phyloP scores from a whole-genome alignment of 2,797 vertebrate species.

The Danio tinwini region DNA sequence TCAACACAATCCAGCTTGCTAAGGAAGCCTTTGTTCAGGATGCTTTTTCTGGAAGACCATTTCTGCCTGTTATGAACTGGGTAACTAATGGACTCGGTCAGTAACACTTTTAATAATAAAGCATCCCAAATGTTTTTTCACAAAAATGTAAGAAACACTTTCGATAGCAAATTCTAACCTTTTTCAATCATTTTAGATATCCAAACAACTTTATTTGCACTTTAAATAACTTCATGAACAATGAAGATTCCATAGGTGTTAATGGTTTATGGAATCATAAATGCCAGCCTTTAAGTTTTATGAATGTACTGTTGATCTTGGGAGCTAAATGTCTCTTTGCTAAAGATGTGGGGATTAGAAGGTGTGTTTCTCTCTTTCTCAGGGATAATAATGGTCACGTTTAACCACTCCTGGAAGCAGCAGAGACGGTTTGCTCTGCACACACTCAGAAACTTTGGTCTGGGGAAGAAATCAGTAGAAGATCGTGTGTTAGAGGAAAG shows the following conservation, averaged over 20 bases:
- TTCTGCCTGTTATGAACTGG: constrained; percentile 28
- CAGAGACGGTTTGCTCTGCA: constrained; percentile 73
- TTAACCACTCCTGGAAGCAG: constrained; percentile 70
- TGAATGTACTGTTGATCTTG: no score
- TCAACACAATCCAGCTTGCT: constrained; percentile 41
- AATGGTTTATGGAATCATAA: no score
- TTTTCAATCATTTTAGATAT: no score
- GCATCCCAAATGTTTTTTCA: no score
- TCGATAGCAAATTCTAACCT: no score
- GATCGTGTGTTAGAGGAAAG: constrained; percentile 61
- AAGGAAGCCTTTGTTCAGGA: constrained; percentile 51
- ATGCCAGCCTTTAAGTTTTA: no score
- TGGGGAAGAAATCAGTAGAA: constrained; percentile 69
- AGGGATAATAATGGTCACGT: constrained; percentile 56
- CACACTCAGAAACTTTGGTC: constrained; percentile 64
- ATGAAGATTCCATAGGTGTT: not conserved
- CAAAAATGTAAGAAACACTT: no score
- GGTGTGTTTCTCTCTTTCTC: not conserved
- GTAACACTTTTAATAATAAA: not conserved
- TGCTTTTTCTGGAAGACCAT: constrained; percentile 46
- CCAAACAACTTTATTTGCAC: no score
- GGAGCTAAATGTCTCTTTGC: not conserved
- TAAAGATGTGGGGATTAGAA: not conserved
- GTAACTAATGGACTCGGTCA: constrained; percentile 37
- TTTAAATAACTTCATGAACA: no score